These are phyloP conservation scores for Acanthoscelides obtectus DNA, from an alignment of 2,888 invertebrate species.

Conservation along the genomic window DNA sequence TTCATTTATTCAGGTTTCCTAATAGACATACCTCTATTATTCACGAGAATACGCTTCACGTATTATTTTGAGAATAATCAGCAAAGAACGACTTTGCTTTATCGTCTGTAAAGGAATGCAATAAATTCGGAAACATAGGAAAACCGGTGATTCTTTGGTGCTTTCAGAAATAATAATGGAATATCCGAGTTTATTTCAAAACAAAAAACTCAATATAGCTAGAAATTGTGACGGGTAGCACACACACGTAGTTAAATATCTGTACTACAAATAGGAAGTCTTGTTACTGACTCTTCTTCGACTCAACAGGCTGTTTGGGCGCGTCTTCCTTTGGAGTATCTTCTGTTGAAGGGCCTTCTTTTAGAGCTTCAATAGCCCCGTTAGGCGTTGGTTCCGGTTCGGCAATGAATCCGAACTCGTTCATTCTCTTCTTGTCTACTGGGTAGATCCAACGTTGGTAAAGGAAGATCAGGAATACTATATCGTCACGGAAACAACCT, in stretches of 20 bases:
- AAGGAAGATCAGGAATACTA: slow-evolving; percentile 97
- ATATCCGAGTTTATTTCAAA: too few relatives aligned
- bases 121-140: too few relatives aligned
- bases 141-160: too few relatives aligned
- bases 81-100: too few relatives aligned
- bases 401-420: slow-evolving; percentile 97
- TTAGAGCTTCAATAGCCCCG: background rate
- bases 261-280: background rate
- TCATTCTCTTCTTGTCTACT: slow-evolving; percentile 89
- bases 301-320: background rate
- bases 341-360: background rate
- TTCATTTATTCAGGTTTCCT: too few relatives aligned
- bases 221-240: background rate
- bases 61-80: too few relatives aligned
- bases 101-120: too few relatives aligned
- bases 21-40: too few relatives aligned
- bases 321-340: background rate
- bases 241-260: background rate
- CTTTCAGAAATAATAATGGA: too few relatives aligned
- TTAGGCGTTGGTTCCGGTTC: slow-evolving; percentile 48
- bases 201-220: too few relatives aligned
- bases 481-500: slow-evolving; percentile 95
- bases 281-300: background rate
- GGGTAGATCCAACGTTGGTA: slow-evolving; percentile 99
- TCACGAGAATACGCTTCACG: too few relatives aligned